A percentile compares a stretch with the other conserved stretches of the same genome.
phyloP scores from a whole-genome alignment of 2,113 vertebrate genomes.

The Echinops telfairi region DNA sequence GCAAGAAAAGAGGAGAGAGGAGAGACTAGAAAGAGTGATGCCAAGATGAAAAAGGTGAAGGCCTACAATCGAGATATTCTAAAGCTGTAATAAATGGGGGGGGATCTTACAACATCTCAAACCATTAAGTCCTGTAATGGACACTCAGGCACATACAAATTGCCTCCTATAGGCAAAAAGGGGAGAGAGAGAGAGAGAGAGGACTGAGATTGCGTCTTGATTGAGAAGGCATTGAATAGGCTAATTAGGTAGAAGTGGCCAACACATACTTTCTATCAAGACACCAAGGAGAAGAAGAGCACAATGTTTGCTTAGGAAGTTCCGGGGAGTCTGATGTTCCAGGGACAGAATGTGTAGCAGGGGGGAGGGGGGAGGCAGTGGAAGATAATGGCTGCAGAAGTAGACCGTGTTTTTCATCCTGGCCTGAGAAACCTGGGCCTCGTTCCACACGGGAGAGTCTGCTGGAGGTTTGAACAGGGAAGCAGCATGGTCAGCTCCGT shows the following conservation, averaged over 20 bases:
- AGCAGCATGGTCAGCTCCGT: neutral
- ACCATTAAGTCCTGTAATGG: neutral
- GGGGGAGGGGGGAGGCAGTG: neutral
- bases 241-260: neutral
- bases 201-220: too few relatives aligned
- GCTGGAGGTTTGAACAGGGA: neutral
- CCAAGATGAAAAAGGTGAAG: neutral
- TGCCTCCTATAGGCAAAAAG: neutral
- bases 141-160: neutral
- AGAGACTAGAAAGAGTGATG: neutral
- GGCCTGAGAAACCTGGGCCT: neutral
- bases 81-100: conserved; percentile 32
- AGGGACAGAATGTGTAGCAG: neutral
- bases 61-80: neutral
- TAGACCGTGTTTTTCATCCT: neutral
- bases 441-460: neutral
- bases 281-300: neutral
- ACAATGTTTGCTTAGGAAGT: neutral
- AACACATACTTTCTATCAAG: neutral
- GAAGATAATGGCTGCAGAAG: neutral
- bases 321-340: neutral
- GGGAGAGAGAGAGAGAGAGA: neutral
- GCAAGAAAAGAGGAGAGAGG: neutral
- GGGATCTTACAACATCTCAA: neutral
- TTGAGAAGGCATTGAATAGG: too few relatives aligned